Percentiles rank a stretch among this genome's conserved stretches.
These are phyloP conservation scores for Otolemur garnettii DNA, from an alignment of 2,113 vertebrate species.

Conservation along the genomic window DNA sequence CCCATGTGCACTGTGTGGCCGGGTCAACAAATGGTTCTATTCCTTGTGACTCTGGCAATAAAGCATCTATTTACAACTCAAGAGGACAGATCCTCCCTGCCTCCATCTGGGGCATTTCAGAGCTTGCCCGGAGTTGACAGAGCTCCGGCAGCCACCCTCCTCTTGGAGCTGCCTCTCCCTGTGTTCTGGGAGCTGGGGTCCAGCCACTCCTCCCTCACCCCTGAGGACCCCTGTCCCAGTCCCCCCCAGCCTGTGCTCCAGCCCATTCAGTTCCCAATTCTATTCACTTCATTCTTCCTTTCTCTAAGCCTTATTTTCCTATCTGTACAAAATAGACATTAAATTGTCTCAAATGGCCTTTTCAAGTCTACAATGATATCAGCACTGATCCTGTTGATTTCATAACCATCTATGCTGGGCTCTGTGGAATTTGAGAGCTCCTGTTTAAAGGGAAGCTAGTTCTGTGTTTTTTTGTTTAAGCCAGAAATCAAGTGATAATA, in stretches of 20 bases:
- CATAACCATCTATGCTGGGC: not conserved
- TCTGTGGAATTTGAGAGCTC: not conserved
- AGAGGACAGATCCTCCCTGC: not conserved
- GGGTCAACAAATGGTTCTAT: not conserved
- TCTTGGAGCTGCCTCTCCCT: not conserved
- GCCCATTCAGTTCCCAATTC: not conserved
- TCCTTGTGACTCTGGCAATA: not conserved
- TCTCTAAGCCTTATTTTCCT: not conserved
- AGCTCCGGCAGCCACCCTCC: not conserved
- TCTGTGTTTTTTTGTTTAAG: not conserved
- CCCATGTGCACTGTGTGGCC: not conserved
- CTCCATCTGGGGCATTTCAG: not conserved
- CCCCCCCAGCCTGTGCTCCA: accelerated
- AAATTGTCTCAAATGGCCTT: not conserved
- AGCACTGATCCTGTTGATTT: not conserved
- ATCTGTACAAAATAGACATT: not conserved
- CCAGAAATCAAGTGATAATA: not conserved
- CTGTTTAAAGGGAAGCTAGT: not conserved
- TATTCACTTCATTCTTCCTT: not conserved
- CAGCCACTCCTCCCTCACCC: not conserved
- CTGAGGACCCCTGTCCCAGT: accelerated
- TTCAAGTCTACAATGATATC: accelerated
- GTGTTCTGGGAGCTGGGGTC: not conserved
- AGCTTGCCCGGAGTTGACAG: not conserved
- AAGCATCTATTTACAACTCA: not conserved